Percentiles rank a stretch among this genome's conserved stretches.
These are phyloP conservation scores for Eira barbara DNA, from an alignment of 2,113 vertebrate genomes.

Conservation along the genomic window DNA sequence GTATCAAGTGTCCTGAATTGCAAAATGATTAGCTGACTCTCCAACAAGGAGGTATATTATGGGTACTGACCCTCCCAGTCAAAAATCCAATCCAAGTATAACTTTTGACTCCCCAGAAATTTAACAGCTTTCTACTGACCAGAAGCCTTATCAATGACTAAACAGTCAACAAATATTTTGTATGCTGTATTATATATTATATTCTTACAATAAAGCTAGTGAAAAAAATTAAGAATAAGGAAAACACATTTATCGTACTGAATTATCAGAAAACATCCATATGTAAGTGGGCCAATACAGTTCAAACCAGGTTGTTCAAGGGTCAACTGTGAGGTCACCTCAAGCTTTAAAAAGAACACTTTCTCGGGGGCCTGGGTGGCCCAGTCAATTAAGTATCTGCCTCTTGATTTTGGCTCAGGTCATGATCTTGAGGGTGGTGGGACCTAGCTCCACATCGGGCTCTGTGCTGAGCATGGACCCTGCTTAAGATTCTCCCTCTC, in stretches of 20 bases:
- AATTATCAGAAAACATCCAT: not conserved
- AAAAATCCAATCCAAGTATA: not conserved
- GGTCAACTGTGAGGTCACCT: not conserved
- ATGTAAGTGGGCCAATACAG: not conserved
- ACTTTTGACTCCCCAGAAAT: not conserved
- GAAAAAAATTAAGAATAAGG: not conserved
- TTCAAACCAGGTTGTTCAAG: not conserved
- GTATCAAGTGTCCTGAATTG: not conserved
- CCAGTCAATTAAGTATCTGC: not conserved
- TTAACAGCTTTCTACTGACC: not conserved
- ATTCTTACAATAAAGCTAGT: not conserved
- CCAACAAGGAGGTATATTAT: not conserved
- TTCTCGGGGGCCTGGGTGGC: not conserved
- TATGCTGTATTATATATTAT: not conserved
- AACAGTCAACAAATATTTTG: not conserved
- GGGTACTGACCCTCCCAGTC: not conserved
- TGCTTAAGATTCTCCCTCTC: not conserved
- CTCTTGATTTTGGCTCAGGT: not conserved
- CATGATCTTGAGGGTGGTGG: not conserved
- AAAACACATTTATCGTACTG: not conserved
- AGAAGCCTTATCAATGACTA: not conserved
- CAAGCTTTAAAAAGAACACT: not conserved
- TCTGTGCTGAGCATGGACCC: not conserved
- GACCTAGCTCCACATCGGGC: not conserved
- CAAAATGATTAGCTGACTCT: not conserved